These are phyloP conservation scores for Periparus ater DNA, from an alignment of 2,797 vertebrate species.

Conservation along the genomic window DNA sequence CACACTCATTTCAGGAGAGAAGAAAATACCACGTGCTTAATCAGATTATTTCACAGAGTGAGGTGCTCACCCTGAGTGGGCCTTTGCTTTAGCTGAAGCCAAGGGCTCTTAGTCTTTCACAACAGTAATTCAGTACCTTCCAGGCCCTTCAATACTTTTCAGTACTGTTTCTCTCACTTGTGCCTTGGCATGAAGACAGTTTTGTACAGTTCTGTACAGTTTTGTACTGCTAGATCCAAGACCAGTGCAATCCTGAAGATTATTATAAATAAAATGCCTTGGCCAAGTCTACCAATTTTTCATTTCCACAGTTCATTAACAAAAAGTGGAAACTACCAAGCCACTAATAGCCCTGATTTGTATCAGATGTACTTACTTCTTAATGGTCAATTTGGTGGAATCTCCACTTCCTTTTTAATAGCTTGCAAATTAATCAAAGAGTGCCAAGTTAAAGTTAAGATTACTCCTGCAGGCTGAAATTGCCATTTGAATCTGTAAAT, in stretches of 20 bases:
- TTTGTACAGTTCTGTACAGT: neutral
- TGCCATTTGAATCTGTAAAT: neutral
- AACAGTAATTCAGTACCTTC: neutral
- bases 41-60: constrained; percentile 22
- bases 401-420: neutral
- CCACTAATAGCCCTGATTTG: neutral
- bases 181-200: neutral
- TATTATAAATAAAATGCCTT: neutral
- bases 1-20: neutral
- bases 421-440: neutral
- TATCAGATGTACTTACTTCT: neutral
- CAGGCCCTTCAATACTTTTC: neutral
- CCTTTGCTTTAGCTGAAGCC: neutral
- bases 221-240: neutral
- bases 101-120: neutral
- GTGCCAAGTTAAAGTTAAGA: neutral
- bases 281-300: neutral
- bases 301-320: neutral
- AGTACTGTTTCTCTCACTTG: neutral
- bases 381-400: neutral
- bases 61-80: neutral
- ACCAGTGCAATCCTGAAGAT: neutral
- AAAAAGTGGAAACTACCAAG: neutral
- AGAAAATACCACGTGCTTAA: neutral
- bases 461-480: neutral